Evolutionary conservation across 1,140 invertebrate species (phyloP), one percentile per base, ranked within the genome.

Genomic region (Leptestheria dahalacensis): DNA sequence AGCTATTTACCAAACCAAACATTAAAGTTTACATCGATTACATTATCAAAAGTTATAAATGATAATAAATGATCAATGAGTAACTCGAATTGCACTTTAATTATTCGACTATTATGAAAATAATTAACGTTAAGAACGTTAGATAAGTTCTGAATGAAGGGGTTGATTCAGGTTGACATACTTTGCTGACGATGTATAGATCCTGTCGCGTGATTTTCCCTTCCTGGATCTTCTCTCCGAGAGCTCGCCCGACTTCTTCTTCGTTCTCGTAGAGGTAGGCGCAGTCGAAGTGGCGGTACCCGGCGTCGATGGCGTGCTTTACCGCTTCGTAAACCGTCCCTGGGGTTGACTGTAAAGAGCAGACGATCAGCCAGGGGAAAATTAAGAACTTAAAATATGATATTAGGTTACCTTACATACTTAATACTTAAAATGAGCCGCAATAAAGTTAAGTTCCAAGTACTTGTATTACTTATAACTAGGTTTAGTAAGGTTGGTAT

Each of bases 211-310:
- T 83, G 12, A 89, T 75, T 1, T 76, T 71, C 29, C 85, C 86
- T 64, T 86, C 78, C 1, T 73, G 71, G 52, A 94, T 78, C 66
- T 85, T 82, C 12, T 81, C 78, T 28, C 79, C 75, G 3, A 96
- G 74, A 0, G 80, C 90, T 59, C 73, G 72, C 1, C 91, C 91
- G 21, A 96, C 80, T 74, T 91, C 86, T 48, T 78, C 75, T 70
- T 96, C 91, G 72, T 94, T 95, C 50, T 78, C 76, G 69, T 90
- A 91, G 20, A 82, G 75, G 65, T 75, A 75, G n/a, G 88, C 87
- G 73, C 86, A 86, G 69, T 91, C 88, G 65, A 91, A 78, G 69
- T 89, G 86, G 1, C 88, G 71, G 70, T 91, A 91, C 1, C 88
- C 88, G 57, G 77, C 71, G 66, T 85, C 77, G 54, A 90, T 79